phyloP scores from a whole-genome alignment of 2,888 invertebrate species.

The Lucinisca nassula region DNA sequence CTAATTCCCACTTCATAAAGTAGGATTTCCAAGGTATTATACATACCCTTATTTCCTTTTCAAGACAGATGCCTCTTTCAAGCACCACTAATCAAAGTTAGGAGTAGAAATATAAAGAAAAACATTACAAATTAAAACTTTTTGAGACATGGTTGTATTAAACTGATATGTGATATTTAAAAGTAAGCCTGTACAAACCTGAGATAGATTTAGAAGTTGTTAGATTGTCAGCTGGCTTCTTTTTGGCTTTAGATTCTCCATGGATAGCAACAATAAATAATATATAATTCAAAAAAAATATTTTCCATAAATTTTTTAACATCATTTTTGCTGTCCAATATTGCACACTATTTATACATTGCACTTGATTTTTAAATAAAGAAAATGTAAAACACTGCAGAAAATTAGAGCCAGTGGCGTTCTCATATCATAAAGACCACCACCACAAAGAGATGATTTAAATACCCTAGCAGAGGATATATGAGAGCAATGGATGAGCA shows the following conservation, averaged over 20 bases:
- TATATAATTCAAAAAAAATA: conserved; percentile 1
- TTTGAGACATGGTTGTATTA: no score
- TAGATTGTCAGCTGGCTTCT: not conserved
- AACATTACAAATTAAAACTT: no score
- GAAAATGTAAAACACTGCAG: not conserved
- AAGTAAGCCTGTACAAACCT: not conserved
- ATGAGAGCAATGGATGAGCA: not conserved
- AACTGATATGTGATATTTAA: not conserved
- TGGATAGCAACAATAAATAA: not conserved
- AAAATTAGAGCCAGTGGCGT: not conserved
- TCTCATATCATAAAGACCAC: not conserved
- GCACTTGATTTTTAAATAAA: not conserved
- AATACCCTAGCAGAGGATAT: not conserved
- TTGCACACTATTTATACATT: not conserved
- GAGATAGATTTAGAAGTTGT: not conserved
- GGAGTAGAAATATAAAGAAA: no score
- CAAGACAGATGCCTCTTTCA: no score
- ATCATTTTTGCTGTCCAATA: not conserved
- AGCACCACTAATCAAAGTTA: no score
- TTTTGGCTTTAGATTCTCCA: not conserved
- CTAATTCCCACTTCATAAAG: no score
- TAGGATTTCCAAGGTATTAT: no score
- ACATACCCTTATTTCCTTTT: no score
- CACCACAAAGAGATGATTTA: conserved; percentile 1
- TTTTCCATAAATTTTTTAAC: not conserved